Percentiles rank a stretch among this genome's conserved stretches.
phyloP scores from a whole-genome alignment of 2,888 invertebrate genomes.

The Agrotis ipsilon region DNA sequence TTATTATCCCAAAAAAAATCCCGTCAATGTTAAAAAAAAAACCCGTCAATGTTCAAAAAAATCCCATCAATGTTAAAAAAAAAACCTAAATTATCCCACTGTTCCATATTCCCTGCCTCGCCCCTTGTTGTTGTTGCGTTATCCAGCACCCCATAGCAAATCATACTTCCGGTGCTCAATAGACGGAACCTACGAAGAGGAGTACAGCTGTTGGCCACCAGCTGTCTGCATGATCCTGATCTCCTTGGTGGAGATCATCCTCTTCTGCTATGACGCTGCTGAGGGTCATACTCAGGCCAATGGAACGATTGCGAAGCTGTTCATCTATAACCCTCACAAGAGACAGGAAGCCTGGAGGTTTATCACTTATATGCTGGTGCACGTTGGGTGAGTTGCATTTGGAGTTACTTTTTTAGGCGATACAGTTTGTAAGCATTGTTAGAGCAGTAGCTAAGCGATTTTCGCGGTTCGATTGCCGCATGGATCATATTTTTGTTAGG shows the following conservation, averaged over 20 bases:
- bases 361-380: conserved; percentile 98
- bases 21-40: too few relatives aligned
- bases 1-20: neutral
- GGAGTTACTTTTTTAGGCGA: neutral
- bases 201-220: conserved; percentile 98
- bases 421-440: neutral
- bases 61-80: neutral
- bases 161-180: conserved; percentile 82
- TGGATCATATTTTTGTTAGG: too few relatives aligned
- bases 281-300: conserved; percentile 88
- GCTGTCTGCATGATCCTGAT: conserved; percentile 97
- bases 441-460: too few relatives aligned
- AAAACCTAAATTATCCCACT: neutral
- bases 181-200: conserved; percentile 96
- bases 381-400: conserved; percentile 94
- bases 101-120: conserved; percentile 44
- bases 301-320: conserved; percentile 95
- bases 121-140: conserved; percentile 78
- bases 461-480: too few relatives aligned
- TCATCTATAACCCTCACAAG: conserved; percentile 97
- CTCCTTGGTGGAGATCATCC: conserved; percentile 96
- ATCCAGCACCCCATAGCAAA: conserved; percentile 79
- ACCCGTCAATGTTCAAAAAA: too few relatives aligned
- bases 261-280: conserved; percentile 92
- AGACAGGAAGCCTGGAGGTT: conserved; percentile 98